Evolutionary conservation across 2,113 vertebrate species (phyloP).

Genomic region (Myrmecophaga tridactyla): DNA sequence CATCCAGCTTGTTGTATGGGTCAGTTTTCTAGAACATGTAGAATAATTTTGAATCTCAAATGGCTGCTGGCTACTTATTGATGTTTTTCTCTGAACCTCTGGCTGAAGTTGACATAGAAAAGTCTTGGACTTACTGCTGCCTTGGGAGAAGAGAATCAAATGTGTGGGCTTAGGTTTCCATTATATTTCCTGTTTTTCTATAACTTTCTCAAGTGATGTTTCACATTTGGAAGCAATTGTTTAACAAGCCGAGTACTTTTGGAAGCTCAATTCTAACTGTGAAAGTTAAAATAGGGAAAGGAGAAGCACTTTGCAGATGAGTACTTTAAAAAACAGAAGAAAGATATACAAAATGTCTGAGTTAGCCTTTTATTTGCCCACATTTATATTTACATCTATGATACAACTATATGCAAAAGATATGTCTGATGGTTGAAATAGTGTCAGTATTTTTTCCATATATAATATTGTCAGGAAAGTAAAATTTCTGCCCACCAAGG

Average conservation of each 20-base stretch:
- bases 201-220: slow-evolving; percentile 20
- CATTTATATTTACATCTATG: slow-evolving; percentile 28
- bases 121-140: background rate
- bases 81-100: background rate
- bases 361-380: slow-evolving; percentile 42
- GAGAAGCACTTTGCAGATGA: slow-evolving; percentile 28
- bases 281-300: slow-evolving; percentile 40
- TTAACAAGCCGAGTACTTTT: slow-evolving; percentile 50
- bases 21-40: background rate
- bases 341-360: slow-evolving; percentile 34
- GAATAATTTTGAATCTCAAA: background rate
- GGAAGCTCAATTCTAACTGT: slow-evolving; percentile 9
- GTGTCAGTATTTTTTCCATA: background rate
- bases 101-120: background rate
- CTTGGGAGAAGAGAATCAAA: background rate
- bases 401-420: slow-evolving; percentile 39
- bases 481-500: background rate
- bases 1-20: background rate
- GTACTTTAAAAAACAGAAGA: background rate
- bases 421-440: background rate
- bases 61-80: background rate
- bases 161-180: background rate
- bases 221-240: slow-evolving; percentile 7
- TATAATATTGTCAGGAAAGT: slow-evolving; percentile 3
- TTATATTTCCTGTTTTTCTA: slow-evolving; percentile 30